Conservation (phyloP, 2,888 invertebrate species). For the Amaurobius ferox region DNA sequence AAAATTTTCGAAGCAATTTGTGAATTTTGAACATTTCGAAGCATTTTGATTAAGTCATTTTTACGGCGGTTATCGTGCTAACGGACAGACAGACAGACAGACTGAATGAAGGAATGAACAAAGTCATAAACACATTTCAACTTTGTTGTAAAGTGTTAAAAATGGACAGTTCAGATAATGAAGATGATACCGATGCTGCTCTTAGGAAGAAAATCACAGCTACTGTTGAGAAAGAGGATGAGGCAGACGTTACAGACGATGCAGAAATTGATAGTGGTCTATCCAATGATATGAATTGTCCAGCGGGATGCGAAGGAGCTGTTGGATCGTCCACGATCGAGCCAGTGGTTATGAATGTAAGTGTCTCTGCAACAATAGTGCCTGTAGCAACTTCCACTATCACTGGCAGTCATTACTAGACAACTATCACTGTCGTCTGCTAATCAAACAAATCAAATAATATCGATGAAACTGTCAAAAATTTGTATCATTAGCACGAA, state of each 20-base stretch:
- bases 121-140: no score
- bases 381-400: neutral
- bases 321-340: slow-evolving; percentile 48
- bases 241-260: slow-evolving; percentile 53
- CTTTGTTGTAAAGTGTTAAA: no score
- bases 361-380: neutral
- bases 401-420: neutral
- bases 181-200: slow-evolving; percentile 43
- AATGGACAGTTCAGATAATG: slow-evolving; percentile 58
- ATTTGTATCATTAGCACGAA: slow-evolving; percentile 41
- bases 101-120: no score
- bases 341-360: neutral
- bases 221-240: slow-evolving; percentile 57
- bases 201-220: slow-evolving; percentile 51
- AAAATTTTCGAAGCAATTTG: no score
- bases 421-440: neutral
- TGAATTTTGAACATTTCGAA: no score
- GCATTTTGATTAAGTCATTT: no score
- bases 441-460: slow-evolving; percentile 50
- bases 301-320: slow-evolving; percentile 61
- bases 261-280: slow-evolving; percentile 66
- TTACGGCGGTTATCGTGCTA: no score
- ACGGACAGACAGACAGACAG: no score
- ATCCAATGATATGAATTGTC: slow-evolving; percentile 67
- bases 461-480: slow-evolving; percentile 44